Conservation (phyloP, 2,797 vertebrate genomes). For the Paratrypauchen microcephalus region DNA sequence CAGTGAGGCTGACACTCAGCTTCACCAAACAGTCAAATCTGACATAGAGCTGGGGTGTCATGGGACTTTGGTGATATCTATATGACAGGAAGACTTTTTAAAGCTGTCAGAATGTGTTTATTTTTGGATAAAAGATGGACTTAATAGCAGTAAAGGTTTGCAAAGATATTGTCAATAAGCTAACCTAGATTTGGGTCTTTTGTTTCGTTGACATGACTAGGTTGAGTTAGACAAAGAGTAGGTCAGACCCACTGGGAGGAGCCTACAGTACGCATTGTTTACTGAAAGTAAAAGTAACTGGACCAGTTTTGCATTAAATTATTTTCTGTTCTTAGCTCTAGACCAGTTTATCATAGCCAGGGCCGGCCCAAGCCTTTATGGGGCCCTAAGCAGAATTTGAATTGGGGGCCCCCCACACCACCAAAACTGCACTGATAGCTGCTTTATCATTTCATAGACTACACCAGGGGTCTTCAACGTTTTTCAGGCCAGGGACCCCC, state of each 20-base stretch:
- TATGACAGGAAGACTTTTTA: conserved; percentile 15
- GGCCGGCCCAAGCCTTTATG: too few relatives aligned
- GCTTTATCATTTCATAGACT: too few relatives aligned
- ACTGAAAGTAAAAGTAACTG: not conserved
- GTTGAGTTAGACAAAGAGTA: not conserved
- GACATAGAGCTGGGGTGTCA: conserved; percentile 13
- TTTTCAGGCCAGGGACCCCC: too few relatives aligned
- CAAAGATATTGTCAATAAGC: not conserved
- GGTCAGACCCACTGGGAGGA: not conserved
- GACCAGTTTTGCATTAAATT: not conserved
- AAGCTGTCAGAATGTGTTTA: conserved; percentile 4
- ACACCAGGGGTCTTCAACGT: too few relatives aligned
- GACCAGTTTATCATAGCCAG: too few relatives aligned
- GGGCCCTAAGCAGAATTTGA: too few relatives aligned
- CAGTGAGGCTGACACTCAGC: conserved; percentile 33
- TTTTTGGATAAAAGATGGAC: conserved; percentile 15
- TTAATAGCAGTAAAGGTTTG: not conserved
- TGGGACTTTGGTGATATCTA: conserved; percentile 16
- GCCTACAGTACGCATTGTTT: not conserved
- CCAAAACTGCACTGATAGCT: too few relatives aligned
- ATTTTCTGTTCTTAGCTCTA: not conserved
- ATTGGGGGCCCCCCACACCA: too few relatives aligned
- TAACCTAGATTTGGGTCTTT: not conserved
- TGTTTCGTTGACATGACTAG: not conserved
- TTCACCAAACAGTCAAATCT: conserved; percentile 14